Percentiles rank a stretch among this genome's conserved stretches.
phyloP scores from a whole-genome alignment of 2,113 vertebrate genomes.

The Lamprotornis superbus region DNA sequence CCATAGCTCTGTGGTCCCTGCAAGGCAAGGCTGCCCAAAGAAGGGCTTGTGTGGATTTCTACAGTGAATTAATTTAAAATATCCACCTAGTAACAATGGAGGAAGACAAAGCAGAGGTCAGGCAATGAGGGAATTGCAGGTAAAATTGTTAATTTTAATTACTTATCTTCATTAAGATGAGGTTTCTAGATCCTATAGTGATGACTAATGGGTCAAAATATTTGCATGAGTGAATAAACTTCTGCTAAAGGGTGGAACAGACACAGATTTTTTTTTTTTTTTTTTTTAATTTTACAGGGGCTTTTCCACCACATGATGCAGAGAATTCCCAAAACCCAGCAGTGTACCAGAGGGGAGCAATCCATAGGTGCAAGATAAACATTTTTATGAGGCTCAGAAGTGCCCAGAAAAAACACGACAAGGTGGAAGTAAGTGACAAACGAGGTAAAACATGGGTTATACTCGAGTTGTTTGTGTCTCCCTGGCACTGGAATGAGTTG shows the following conservation, averaged over 20 bases:
- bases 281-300: neutral
- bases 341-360: neutral
- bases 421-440: neutral
- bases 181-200: neutral
- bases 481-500: neutral
- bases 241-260: neutral
- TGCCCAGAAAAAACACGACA: neutral
- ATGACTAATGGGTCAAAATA: slow-evolving; percentile 6
- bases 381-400: neutral
- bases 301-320: neutral
- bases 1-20: neutral
- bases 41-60: neutral
- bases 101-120: slow-evolving; percentile 1
- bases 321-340: neutral
- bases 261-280: neutral
- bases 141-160: slow-evolving; percentile 30
- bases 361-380: neutral
- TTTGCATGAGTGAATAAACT: neutral
- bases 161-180: slow-evolving; percentile 35
- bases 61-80: neutral
- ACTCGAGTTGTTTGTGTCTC: neutral
- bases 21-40: neutral
- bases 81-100: neutral
- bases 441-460: neutral
- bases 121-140: neutral